phyloP scores from a whole-genome alignment of 2,113 vertebrate genomes.

The Chaenocephalus aceratus region DNA sequence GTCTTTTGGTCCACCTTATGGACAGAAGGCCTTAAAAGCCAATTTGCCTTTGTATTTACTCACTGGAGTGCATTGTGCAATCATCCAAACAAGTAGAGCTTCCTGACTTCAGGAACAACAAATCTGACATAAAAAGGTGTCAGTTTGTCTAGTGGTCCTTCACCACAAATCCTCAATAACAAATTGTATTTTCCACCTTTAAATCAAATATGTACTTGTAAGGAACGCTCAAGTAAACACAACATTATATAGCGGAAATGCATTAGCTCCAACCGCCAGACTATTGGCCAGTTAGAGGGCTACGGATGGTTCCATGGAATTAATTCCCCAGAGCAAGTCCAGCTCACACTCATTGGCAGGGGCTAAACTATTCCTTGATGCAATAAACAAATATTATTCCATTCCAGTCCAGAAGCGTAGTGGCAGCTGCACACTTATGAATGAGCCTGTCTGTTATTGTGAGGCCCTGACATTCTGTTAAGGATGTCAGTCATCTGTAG shows the following conservation, averaged over 20 bases:
- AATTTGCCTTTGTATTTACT: conserved; percentile 68
- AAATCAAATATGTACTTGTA: not conserved
- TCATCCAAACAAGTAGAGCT: conserved; percentile 52
- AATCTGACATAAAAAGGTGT: not conserved
- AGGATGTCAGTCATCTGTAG: conserved; percentile 54
- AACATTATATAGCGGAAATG: not conserved
- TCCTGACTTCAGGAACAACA: conserved; percentile 40
- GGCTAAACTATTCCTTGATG: conserved; percentile 80
- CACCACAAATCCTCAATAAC: not conserved
- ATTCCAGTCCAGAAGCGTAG: conserved; percentile 64
- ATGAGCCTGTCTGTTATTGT: conserved; percentile 79
- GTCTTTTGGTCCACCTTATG: conserved; percentile 61
- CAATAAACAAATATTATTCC: conserved; percentile 87
- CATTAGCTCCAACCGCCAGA: not conserved
- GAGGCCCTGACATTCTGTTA: conserved; percentile 67
- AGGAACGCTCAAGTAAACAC: not conserved
- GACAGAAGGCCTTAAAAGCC: conserved; percentile 65
- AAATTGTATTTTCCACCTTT: not conserved
- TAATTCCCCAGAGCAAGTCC: conserved; percentile 12
- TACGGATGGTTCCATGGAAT: conserved; percentile 24
- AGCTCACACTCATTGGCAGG: conserved; percentile 49
- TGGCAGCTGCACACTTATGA: conserved; percentile 65
- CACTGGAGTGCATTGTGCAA: conserved; percentile 28
- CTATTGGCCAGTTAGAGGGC: not conserved
- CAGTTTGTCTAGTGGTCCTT: not conserved